phyloP scores from a whole-genome alignment of 2,113 vertebrate species.

The Lagenorhynchus albirostris region DNA sequence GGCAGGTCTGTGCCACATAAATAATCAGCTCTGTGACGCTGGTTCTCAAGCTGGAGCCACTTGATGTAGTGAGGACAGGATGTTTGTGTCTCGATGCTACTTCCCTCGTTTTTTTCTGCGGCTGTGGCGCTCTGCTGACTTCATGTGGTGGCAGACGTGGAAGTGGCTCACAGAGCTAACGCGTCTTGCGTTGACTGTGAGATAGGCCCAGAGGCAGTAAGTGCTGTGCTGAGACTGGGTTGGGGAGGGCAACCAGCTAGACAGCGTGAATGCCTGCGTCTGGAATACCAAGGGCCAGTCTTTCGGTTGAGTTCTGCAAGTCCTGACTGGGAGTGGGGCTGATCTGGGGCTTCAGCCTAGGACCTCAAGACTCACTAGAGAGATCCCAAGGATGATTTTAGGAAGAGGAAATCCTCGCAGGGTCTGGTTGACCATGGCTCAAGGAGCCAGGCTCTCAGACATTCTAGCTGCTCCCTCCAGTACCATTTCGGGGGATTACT shows the following conservation, averaged over 20 bases:
- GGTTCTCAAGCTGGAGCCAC: conserved; percentile 39
- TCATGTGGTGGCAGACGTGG: neutral
- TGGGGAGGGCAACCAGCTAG: neutral
- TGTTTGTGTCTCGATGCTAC: conserved; percentile 57
- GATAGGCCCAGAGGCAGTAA: neutral
- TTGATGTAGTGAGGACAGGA: conserved; percentile 46
- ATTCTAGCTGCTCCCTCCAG: neutral
- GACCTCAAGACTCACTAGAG: neutral
- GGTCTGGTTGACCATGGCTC: neutral
- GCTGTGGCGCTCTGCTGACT: neutral
- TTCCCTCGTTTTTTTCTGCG: conserved; percentile 43
- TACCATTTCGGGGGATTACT: neutral
- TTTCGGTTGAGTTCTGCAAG: neutral
- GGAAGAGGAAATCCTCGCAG: neutral
- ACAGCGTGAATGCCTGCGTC: neutral
- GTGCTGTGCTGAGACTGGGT: neutral
- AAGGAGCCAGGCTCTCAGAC: neutral
- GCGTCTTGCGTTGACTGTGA: neutral
- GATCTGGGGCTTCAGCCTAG: neutral
- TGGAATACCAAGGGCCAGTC: neutral
- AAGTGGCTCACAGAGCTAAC: neutral
- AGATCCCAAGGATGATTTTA: neutral
- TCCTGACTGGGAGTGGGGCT: neutral
- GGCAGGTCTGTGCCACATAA: conserved; percentile 24
- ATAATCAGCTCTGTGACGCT: neutral